phyloP scores from a whole-genome alignment of 2,888 invertebrate species.

The Dendrolimus pini region DNA sequence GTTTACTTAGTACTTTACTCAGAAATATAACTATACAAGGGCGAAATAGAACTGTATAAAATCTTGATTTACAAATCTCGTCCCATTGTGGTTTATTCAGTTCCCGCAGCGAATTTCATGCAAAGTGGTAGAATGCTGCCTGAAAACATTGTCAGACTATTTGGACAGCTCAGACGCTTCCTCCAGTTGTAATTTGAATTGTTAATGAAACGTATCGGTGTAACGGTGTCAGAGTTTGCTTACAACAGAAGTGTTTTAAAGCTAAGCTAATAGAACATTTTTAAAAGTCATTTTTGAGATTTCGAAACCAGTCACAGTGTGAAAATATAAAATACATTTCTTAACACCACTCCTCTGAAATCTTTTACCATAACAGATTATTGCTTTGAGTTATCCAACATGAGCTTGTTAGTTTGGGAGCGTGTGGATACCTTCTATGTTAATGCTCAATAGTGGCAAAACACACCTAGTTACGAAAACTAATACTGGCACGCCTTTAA shows the following conservation, averaged over 20 bases:
- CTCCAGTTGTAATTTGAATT: constrained; percentile 32
- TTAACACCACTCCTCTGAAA: too few species aligned
- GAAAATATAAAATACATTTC: too few species aligned
- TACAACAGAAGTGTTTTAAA: constrained; percentile 9
- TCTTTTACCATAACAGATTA: too few species aligned
- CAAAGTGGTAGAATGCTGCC: background rate
- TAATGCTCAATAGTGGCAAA: background rate
- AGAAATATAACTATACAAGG: too few species aligned
- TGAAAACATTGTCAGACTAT: constrained; percentile 15
- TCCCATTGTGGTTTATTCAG: too few species aligned
- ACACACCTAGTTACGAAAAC: background rate
- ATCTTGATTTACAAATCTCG: too few species aligned
- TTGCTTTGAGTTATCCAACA: too few species aligned
- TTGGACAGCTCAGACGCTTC: constrained; percentile 23
- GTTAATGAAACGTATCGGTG: constrained; percentile 31
- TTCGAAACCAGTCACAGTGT: background rate
- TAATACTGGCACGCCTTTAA: constrained; percentile 8
- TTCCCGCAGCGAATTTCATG: constrained; percentile 1
- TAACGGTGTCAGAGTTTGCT: constrained; percentile 27
- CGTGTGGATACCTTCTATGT: too few species aligned
- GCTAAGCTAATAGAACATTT: background rate
- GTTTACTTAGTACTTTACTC: too few species aligned
- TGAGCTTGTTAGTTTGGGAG: too few species aligned
- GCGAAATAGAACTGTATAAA: too few species aligned
- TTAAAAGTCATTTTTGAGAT: background rate